Conservation (phyloP, 2,113 vertebrate genomes). For the Chlorodrepanis virens region DNA sequence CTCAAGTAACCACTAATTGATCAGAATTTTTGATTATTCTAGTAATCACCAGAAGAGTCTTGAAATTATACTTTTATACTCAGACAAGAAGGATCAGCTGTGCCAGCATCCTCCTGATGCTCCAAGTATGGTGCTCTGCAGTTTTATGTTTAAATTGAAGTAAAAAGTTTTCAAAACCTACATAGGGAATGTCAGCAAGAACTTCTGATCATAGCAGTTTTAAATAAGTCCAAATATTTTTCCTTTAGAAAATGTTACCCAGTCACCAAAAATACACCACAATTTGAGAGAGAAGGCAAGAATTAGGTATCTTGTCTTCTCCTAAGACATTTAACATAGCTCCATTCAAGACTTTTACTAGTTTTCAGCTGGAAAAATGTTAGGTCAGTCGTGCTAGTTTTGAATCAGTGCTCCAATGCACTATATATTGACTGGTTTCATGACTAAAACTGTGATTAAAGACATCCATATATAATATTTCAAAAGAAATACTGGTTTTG, state of each 20-base stretch:
- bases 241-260: neutral
- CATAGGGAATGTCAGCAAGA: neutral
- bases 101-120: neutral
- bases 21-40: neutral
- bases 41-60: neutral
- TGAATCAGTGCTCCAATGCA: neutral
- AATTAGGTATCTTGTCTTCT: neutral
- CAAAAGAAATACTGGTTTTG: neutral
- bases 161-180: neutral
- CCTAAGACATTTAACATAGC: neutral
- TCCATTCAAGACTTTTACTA: neutral
- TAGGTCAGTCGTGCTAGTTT: neutral
- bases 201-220: neutral
- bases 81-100: neutral
- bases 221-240: neutral
- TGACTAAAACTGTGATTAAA: neutral
- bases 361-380: neutral
- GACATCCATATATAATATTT: neutral
- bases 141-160: neutral
- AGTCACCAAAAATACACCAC: neutral
- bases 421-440: neutral
- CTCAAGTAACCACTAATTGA: neutral
- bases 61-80: neutral
- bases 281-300: neutral
- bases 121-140: neutral